These are phyloP conservation scores for Nephrotoma appendiculata DNA, from an alignment of 2,888 invertebrate species.

Conservation along the genomic window DNA sequence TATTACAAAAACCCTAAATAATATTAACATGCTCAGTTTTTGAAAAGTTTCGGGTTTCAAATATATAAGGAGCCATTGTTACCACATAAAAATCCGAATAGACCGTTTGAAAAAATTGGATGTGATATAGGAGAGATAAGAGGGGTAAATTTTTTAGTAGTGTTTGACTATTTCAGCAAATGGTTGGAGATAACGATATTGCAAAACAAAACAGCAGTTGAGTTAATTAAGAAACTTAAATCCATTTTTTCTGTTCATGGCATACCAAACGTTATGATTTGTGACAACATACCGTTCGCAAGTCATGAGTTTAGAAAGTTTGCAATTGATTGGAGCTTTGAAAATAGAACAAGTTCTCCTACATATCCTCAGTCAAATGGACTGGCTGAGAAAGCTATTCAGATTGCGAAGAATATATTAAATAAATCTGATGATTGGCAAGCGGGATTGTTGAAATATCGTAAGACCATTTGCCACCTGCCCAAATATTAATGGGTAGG, in stretches of 20 bases:
- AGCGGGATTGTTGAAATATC: too few species aligned
- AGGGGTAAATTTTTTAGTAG: slow-evolving; percentile 10
- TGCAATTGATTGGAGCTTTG: neutral
- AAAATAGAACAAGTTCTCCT: too few species aligned
- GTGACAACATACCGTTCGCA: slow-evolving; percentile 4
- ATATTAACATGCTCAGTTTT: neutral
- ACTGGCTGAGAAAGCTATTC: neutral
- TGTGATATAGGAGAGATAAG: slow-evolving; percentile 8
- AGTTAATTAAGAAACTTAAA: slow-evolving; percentile 8
- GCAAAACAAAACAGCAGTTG: slow-evolving; percentile 1
- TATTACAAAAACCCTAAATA: too few species aligned
- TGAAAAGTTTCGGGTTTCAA: slow-evolving; percentile 3
- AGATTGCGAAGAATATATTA: too few species aligned
- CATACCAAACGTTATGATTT: neutral
- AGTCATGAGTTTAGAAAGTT: neutral
- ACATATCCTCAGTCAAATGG: neutral
- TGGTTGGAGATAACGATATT: slow-evolving; percentile 10
- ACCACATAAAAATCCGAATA: slow-evolving; percentile 7
- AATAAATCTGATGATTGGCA: too few species aligned
- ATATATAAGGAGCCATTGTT: slow-evolving; percentile 8
- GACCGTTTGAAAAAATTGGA: too few species aligned
- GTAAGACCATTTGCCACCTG: too few species aligned
- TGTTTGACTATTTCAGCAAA: slow-evolving; percentile 12
- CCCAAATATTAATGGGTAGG: too few species aligned
- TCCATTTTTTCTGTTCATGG: slow-evolving; percentile 11